These are phyloP conservation scores for Alectoris magna DNA, from an alignment of 2,797 vertebrate genomes.

Conservation along the genomic window DNA sequence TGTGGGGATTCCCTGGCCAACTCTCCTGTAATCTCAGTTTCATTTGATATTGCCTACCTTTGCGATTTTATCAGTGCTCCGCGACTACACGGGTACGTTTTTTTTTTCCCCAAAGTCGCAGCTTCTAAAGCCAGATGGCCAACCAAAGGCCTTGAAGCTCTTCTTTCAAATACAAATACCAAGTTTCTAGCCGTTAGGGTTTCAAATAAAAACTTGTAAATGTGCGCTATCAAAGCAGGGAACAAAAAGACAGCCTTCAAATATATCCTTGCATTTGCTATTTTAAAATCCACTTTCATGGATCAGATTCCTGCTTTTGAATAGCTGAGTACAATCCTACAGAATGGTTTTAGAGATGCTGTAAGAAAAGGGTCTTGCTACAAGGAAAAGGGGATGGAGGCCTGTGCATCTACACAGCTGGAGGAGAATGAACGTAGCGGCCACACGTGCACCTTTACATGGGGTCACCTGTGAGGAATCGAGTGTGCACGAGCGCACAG, in stretches of 20 bases:
- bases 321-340: neutral
- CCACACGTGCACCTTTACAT: neutral
- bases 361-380: neutral
- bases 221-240: neutral
- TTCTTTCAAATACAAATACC: neutral
- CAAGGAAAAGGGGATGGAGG: neutral
- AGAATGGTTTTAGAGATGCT: neutral
- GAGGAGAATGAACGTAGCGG: neutral
- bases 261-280: neutral
- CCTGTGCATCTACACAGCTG: fast-evolving
- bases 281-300: neutral
- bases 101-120: neutral
- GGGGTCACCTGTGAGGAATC: neutral
- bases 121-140: neutral
- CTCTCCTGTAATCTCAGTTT: neutral
- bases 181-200: neutral
- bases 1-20: neutral
- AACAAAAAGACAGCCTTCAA: neutral
- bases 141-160: slow-evolving; percentile 2
- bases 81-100: neutral
- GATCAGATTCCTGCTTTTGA: neutral
- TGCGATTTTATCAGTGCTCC: neutral
- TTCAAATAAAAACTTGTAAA: slow-evolving; percentile 3
- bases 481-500: neutral
- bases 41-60: neutral